Evolutionary conservation across 2,888 invertebrate species (phyloP).

Genomic region (Autographa gamma): DNA sequence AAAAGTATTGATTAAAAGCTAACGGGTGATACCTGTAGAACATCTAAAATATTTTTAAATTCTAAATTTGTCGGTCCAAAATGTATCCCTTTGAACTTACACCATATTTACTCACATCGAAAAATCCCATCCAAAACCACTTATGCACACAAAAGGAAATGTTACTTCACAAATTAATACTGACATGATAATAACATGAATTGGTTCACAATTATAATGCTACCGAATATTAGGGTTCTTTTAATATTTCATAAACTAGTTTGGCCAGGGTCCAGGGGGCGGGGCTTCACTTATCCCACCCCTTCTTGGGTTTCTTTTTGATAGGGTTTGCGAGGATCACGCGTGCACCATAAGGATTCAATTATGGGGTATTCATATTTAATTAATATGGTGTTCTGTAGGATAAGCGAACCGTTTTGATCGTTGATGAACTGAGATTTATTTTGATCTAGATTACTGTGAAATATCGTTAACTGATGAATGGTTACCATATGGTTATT

Average conservation of each 20-base stretch:
- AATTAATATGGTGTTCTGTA: conserved; percentile 80
- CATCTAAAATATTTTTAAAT: not conserved
- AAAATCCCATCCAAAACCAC: conserved; percentile 73
- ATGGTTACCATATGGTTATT: no score
- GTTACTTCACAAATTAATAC: conserved; percentile 79
- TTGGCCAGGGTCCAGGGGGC: conserved; percentile 71
- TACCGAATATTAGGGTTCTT: conserved; percentile 76
- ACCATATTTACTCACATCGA: conserved; percentile 57
- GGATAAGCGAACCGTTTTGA: conserved; percentile 67
- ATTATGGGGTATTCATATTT: conserved; percentile 87
- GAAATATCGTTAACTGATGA: no score
- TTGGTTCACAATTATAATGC: conserved; percentile 83
- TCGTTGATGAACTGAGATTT: conserved; percentile 56
- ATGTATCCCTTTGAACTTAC: conserved; percentile 34
- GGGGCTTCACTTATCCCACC: conserved; percentile 75
- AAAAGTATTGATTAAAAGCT: not conserved
- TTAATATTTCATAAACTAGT: conserved; percentile 84
- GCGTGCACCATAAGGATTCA: conserved; percentile 82
- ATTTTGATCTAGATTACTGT: not conserved
- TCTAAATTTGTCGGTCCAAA: conserved; percentile 16
- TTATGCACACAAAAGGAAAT: conserved; percentile 63
- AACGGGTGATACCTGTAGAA: not conserved
- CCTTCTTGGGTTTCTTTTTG: conserved; percentile 64
- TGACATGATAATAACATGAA: conserved; percentile 86
- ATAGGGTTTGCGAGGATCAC: conserved; percentile 69